Evolutionary conservation across 2,888 invertebrate species (phyloP).

Genomic region (Eueremaeus valkanovi): DNA sequence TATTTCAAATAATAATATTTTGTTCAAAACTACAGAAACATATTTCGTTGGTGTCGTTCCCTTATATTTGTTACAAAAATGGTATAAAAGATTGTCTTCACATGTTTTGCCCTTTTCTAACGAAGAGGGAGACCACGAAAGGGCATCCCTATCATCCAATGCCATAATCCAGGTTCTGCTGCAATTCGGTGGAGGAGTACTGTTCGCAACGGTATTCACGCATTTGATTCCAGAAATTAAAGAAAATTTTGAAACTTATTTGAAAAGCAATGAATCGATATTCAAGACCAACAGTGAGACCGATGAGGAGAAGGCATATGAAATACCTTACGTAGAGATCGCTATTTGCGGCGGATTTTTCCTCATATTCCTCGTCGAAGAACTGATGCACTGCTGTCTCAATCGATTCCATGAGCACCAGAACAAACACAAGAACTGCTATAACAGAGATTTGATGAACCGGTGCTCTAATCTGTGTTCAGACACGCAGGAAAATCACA

Average conservation of each 20-base stretch:
- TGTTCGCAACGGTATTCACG: slow-evolving; percentile 72
- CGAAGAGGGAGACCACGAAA: background rate
- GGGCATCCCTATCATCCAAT: slow-evolving; percentile 4
- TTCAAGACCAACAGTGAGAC: slow-evolving; percentile 1
- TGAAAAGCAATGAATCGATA: background rate
- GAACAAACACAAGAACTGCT: slow-evolving; percentile 11
- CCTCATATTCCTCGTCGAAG: slow-evolving; percentile 73
- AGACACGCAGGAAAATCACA: background rate
- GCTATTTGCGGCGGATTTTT: slow-evolving; percentile 73
- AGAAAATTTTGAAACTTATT: slow-evolving; percentile 60
- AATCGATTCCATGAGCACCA: slow-evolving; percentile 35
- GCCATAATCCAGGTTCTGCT: background rate
- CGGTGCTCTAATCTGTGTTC: background rate
- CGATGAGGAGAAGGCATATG: slow-evolving; percentile 19
- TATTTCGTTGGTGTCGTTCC: slow-evolving; percentile 21
- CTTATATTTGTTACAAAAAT: background rate
- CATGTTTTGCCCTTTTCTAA: background rate
- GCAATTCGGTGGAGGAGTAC: slow-evolving; percentile 72
- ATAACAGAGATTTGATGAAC: slow-evolving; percentile 12
- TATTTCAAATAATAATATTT: too few relatives aligned
- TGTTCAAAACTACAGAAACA: background rate
- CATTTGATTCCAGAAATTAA: slow-evolving; percentile 74
- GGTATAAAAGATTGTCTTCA: background rate
- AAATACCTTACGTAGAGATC: slow-evolving; percentile 65
- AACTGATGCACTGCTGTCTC: slow-evolving; percentile 51